These are phyloP conservation scores for Choristoneura fumiferana DNA, from an alignment of 1,140 invertebrate genomes.

Conservation along the genomic window DNA sequence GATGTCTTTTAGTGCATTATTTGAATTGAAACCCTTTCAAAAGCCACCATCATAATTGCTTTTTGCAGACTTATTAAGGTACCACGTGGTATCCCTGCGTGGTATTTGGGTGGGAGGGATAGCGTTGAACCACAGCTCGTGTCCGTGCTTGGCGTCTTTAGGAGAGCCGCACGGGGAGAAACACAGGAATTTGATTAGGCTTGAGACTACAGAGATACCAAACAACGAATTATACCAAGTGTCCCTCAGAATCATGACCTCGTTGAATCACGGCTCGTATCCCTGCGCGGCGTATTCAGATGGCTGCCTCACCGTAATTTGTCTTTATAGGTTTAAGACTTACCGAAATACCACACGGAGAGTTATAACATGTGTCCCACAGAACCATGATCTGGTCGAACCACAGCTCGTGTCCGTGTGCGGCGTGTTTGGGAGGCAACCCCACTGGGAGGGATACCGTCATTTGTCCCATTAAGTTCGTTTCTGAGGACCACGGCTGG, in stretches of 20 bases:
- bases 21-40: too few relatives aligned
- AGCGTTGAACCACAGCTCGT: too few relatives aligned
- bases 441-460: slow-evolving; percentile 88
- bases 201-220: too few relatives aligned
- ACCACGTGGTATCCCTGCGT: too few relatives aligned
- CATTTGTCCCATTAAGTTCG: slow-evolving; percentile 81
- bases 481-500: slow-evolving; percentile 84
- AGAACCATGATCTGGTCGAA: slow-evolving; percentile 90
- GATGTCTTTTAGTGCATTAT: too few relatives aligned
- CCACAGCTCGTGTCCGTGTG: slow-evolving; percentile 88
- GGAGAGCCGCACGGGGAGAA: too few relatives aligned
- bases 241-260: slow-evolving; percentile 89
- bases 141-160: too few relatives aligned
- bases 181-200: too few relatives aligned
- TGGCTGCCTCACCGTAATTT: slow-evolving; percentile 81
- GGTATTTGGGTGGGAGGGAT: too few relatives aligned
- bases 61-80: too few relatives aligned
- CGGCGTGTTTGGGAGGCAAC: slow-evolving; percentile 81
- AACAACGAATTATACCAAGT: slow-evolving; percentile 88
- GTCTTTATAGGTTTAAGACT: slow-evolving; percentile 80
- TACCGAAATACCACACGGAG: slow-evolving; percentile 85
- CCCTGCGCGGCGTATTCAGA: slow-evolving; percentile 82
- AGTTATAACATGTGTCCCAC: slow-evolving; percentile 87
- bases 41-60: too few relatives aligned
- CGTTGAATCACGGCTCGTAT: slow-evolving; percentile 90